Percentiles rank a stretch among this genome's conserved stretches.
phyloP scores from a whole-genome alignment of 2,113 vertebrate genomes.

The Arenaria interpres region DNA sequence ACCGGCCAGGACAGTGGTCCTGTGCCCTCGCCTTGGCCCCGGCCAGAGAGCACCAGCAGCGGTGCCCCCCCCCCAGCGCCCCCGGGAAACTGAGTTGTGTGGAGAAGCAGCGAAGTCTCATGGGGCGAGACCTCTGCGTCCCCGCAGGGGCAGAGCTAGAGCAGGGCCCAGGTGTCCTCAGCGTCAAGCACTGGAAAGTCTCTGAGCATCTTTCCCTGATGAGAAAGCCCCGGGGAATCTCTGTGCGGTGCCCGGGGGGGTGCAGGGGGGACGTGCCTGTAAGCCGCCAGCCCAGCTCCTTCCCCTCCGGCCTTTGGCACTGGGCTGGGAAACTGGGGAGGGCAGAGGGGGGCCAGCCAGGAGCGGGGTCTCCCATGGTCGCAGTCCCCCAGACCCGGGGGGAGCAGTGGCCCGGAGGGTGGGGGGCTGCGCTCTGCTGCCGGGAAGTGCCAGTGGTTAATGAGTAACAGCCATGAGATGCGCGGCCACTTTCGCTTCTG shows the following conservation, averaged over 20 bases:
- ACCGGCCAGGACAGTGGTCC: rapidly evolving
- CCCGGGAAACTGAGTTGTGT: not conserved
- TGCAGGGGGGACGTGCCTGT: rapidly evolving
- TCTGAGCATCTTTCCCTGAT: not conserved
- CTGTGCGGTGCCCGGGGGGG: rapidly evolving
- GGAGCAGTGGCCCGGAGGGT: not conserved
- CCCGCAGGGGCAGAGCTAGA: rapidly evolving
- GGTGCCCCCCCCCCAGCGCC: not conserved
- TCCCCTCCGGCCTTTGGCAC: not conserved
- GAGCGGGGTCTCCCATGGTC: rapidly evolving
- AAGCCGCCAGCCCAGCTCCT: not conserved
- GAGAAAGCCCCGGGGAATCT: not conserved
- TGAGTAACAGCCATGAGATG: not conserved
- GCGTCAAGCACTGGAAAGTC: not conserved
- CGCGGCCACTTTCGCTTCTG: rapidly evolving
- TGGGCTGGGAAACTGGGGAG: not conserved
- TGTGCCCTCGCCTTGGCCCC: rapidly evolving
- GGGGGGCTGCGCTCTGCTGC: not conserved
- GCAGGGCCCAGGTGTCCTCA: not conserved
- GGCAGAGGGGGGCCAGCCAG: not conserved
- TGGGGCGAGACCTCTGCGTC: not conserved
- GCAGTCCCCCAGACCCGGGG: rapidly evolving
- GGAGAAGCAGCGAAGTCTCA: not conserved
- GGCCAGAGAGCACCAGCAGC: rapidly evolving
- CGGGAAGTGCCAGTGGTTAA: not conserved